phyloP scores from a whole-genome alignment of 2,888 invertebrate species.

The Acanthoscelides obtectus region DNA sequence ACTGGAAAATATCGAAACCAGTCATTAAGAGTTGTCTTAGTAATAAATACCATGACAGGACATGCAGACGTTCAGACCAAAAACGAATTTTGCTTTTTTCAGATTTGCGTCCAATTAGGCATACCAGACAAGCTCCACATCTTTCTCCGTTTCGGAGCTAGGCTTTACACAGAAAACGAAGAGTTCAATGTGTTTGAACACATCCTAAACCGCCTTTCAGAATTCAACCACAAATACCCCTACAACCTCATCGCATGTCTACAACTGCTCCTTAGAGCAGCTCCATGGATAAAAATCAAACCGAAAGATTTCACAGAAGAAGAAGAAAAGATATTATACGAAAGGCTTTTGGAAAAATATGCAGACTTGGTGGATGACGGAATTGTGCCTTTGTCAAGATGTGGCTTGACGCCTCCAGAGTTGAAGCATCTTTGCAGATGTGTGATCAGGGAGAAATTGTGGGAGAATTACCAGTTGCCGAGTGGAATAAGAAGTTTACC shows the following conservation, averaged over 20 bases:
- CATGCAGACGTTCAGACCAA: too few relatives aligned
- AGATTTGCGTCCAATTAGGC: conserved; percentile 63
- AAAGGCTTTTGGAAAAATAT: conserved; percentile 38
- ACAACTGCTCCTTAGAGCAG: conserved; percentile 61
- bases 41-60: too few relatives aligned
- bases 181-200: conserved; percentile 59
- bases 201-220: conserved; percentile 43
- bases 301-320: conserved; percentile 35
- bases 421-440: conserved; percentile 74
- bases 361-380: conserved; percentile 54
- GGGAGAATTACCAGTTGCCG: conserved; percentile 68
- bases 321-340: conserved; percentile 4
- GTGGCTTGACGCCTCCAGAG: conserved; percentile 61
- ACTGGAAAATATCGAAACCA: too few relatives aligned
- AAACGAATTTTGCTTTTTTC: conserved; percentile 6
- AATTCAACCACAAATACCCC: conserved; percentile 56
- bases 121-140: conserved; percentile 71
- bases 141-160: conserved; percentile 67
- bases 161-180: conserved; percentile 56
- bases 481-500: conserved; percentile 66
- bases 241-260: conserved; percentile 67
- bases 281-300: conserved; percentile 56
- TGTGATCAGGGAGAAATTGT: conserved; percentile 59
- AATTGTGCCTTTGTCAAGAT: conserved; percentile 54
- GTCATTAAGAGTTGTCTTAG: too few relatives aligned